These are phyloP conservation scores for Drosophila rubida DNA, from an alignment of 2,888 invertebrate genomes.

Conservation along the genomic window DNA sequence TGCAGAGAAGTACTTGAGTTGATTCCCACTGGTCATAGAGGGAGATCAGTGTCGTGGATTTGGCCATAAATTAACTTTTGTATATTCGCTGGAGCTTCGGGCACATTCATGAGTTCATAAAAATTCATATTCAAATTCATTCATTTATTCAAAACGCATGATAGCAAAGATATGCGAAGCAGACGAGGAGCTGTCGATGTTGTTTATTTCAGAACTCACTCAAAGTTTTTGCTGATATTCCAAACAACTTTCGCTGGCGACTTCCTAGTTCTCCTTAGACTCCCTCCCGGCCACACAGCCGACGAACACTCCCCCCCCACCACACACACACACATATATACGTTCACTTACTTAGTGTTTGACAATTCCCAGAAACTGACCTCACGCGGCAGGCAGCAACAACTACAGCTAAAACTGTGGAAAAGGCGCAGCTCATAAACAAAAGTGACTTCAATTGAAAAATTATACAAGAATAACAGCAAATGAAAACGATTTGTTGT, in stretches of 20 bases:
- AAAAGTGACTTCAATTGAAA: slow-evolving; percentile 65
- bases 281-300: not conserved
- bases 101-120: not conserved
- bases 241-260: slow-evolving; percentile 31
- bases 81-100: not conserved
- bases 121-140: slow-evolving; percentile 5
- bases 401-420: slow-evolving; percentile 1
- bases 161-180: slow-evolving; percentile 14
- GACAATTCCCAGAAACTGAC: slow-evolving; percentile 65
- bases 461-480: slow-evolving; percentile 67
- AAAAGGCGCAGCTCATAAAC: slow-evolving; percentile 54
- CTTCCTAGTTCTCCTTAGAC: slow-evolving; percentile 39
- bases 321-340: not conserved
- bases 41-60: not conserved
- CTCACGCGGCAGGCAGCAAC: slow-evolving; percentile 52
- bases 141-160: slow-evolving; percentile 17
- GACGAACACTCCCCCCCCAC: not conserved
- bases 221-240: slow-evolving; percentile 33
- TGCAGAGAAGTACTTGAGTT: not conserved
- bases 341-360: slow-evolving; percentile 20
- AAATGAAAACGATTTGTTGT: slow-evolving; percentile 50
- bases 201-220: slow-evolving; percentile 38
- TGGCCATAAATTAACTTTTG: not conserved
- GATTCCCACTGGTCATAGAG: not conserved
- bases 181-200: slow-evolving; percentile 14